These are phyloP conservation scores for Saccopteryx bilineata DNA, from an alignment of 2,113 vertebrate genomes.

Conservation along the genomic window DNA sequence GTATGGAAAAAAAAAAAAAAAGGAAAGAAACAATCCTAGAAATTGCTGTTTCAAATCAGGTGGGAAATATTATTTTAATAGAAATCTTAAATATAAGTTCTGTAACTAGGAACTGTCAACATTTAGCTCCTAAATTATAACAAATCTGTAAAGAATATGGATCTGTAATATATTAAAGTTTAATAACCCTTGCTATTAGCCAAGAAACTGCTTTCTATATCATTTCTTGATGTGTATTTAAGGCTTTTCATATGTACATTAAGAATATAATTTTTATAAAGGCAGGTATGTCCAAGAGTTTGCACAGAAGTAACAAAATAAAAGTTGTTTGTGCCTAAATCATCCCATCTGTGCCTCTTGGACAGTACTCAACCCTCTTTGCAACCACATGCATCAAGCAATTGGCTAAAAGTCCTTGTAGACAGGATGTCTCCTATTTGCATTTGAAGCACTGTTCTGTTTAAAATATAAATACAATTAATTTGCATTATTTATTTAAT, in stretches of 20 bases:
- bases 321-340: slow-evolving; percentile 90
- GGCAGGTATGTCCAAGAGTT: slow-evolving; percentile 86
- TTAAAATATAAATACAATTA: slow-evolving; percentile 87
- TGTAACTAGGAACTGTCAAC: slow-evolving; percentile 63
- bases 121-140: slow-evolving; percentile 70
- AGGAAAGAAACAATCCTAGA: slow-evolving; percentile 11
- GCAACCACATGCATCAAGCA: slow-evolving; percentile 89
- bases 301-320: slow-evolving; percentile 87
- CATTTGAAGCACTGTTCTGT: slow-evolving; percentile 87
- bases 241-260: slow-evolving; percentile 68
- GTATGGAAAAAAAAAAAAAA: neutral
- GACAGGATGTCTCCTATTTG: slow-evolving; percentile 91
- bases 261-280: slow-evolving; percentile 74
- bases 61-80: slow-evolving; percentile 62
- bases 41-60: slow-evolving; percentile 72
- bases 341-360: slow-evolving; percentile 90
- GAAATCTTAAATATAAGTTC: slow-evolving; percentile 71
- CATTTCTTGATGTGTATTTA: slow-evolving; percentile 77
- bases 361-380: slow-evolving; percentile 86
- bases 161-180: slow-evolving; percentile 64
- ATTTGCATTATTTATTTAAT: slow-evolving; percentile 83
- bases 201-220: slow-evolving; percentile 84
- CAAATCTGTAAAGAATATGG: slow-evolving; percentile 70
- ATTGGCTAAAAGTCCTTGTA: slow-evolving; percentile 87
- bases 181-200: slow-evolving; percentile 70